A percentile compares a stretch with the other conserved stretches of the same genome.
Evolutionary conservation across 2,888 invertebrate species (phyloP).

Genomic region (Barypeithes pellucidus): DNA sequence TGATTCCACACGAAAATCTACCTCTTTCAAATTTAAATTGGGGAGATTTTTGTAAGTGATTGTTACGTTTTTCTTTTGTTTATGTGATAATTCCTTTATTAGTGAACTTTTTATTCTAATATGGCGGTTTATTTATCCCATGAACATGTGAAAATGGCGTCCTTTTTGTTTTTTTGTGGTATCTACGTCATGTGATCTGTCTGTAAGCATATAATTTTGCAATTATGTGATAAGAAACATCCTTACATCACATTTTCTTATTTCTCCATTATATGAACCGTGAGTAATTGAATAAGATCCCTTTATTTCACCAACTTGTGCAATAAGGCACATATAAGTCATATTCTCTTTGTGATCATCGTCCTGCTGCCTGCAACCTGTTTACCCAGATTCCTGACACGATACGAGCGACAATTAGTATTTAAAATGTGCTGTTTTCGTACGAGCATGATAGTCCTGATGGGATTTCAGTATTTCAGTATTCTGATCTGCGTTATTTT

Average conservation of each 20-base stretch:
- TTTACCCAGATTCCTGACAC: conserved; percentile 53
- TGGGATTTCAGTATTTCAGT: too few species aligned
- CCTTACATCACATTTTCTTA: too few species aligned
- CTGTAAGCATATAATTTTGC: too few species aligned
- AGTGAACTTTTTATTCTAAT: too few species aligned
- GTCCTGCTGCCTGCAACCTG: conserved; percentile 50
- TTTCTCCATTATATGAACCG: not conserved
- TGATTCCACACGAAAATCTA: conserved; percentile 45
- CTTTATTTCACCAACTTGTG: not conserved
- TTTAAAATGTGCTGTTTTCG: conserved; percentile 49
- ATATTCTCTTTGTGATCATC: conserved; percentile 15
- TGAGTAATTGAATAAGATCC: not conserved
- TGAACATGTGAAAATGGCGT: too few species aligned
- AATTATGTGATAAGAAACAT: too few species aligned
- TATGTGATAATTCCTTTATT: not conserved
- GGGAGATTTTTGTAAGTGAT: not conserved
- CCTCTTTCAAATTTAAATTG: conserved; percentile 44
- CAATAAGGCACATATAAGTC: not conserved
- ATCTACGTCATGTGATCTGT: too few species aligned
- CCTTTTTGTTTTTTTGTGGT: too few species aligned
- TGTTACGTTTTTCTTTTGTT: not conserved
- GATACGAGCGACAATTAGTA: conserved; percentile 49
- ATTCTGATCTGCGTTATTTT: too few species aligned
- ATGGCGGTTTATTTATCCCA: too few species aligned
- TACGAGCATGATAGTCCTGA: conserved; percentile 13